These are phyloP conservation scores for Drosophila repletoides DNA, from an alignment of 1,140 invertebrate genomes.

Conservation along the genomic window DNA sequence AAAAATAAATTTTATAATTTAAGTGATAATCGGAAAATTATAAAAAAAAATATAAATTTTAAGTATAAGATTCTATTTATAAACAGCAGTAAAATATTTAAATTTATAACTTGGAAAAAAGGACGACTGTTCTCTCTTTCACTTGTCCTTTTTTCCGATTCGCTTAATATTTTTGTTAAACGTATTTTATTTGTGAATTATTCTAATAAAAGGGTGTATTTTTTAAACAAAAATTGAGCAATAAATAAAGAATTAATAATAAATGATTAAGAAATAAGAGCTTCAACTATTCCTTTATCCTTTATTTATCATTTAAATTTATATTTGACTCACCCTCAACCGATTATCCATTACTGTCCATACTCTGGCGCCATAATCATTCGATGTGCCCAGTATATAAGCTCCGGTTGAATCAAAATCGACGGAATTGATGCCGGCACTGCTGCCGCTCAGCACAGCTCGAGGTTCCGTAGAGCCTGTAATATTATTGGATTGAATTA, in stretches of 20 bases:
- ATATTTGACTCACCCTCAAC: constrained; percentile 89
- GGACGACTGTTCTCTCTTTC: constrained; percentile 48
- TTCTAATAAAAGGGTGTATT: constrained; percentile 3
- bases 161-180: constrained; percentile 8
- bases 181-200: constrained; percentile 11
- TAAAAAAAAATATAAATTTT: no score
- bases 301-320: constrained; percentile 92
- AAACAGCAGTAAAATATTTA: background rate
- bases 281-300: constrained; percentile 88
- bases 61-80: no score
- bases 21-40: no score
- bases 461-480: constrained; percentile 88
- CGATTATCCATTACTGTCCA: constrained; percentile 96
- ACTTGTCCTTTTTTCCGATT: constrained; percentile 60
- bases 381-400: constrained; percentile 94
- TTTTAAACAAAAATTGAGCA: constrained; percentile 5
- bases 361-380: constrained; percentile 96
- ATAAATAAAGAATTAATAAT: constrained; percentile 4
- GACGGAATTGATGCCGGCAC: constrained; percentile 96
- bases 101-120: constrained; percentile 40
- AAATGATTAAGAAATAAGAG: background rate
- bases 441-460: constrained; percentile 93
- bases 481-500: background rate
- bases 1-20: no score
- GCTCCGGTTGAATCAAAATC: constrained; percentile 96